A percentile compares a stretch with the other conserved stretches of the same genome.
Evolutionary conservation across 2,113 vertebrate genomes (phyloP).

Genomic region (Burhinus oedicnemus): DNA sequence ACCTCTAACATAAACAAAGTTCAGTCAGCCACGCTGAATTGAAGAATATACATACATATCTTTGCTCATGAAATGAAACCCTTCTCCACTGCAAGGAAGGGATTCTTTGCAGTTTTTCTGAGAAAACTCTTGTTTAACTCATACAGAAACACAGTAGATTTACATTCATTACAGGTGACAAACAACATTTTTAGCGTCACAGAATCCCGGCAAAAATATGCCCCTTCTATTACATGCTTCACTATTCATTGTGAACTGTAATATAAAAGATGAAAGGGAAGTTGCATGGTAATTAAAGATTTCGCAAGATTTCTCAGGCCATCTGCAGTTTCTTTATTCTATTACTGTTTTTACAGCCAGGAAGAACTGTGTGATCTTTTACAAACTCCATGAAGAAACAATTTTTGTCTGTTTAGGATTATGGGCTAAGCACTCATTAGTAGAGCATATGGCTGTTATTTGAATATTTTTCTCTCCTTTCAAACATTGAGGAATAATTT

Average conservation of each 20-base stretch:
- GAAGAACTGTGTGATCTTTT: slow-evolving; percentile 16
- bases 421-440: background rate
- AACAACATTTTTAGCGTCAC: background rate
- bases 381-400: slow-evolving; percentile 29
- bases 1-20: background rate
- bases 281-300: slow-evolving; percentile 1
- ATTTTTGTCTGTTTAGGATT: slow-evolving; percentile 33
- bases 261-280: background rate
- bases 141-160: background rate
- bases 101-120: background rate
- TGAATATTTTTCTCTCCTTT: background rate
- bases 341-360: slow-evolving; percentile 28
- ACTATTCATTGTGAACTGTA: background rate
- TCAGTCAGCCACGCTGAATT: background rate
- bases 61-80: background rate
- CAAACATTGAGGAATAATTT: background rate
- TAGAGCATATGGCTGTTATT: slow-evolving; percentile 7
- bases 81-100: background rate
- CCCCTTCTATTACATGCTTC: background rate
- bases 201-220: slow-evolving; percentile 7
- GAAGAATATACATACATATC: background rate
- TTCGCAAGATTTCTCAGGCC: slow-evolving; percentile 11
- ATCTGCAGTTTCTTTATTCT: slow-evolving; percentile 24
- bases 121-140: background rate
- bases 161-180: background rate